Conservation (phyloP, 2,113 vertebrate species). For the Nycticorax nycticorax region DNA sequence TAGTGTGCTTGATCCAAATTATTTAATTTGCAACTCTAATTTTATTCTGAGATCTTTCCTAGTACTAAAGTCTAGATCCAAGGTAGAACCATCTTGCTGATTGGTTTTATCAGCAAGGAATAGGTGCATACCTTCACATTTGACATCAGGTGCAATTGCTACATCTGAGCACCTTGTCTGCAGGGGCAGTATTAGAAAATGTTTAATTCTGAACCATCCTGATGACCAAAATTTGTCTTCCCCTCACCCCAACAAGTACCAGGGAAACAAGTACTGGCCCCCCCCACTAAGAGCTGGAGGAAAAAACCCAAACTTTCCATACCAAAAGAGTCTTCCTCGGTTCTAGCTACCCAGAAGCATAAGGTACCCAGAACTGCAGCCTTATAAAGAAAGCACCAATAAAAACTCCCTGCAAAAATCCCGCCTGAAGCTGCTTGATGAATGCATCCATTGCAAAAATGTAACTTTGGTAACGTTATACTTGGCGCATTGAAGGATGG, state of each 20-base stretch:
- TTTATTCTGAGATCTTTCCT: neutral
- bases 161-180: neutral
- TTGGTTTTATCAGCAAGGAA: neutral
- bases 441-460: neutral
- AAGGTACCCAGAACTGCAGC: neutral
- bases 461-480: neutral
- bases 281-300: neutral
- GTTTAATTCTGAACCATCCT: neutral
- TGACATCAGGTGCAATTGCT: neutral
- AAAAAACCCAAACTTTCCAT: neutral
- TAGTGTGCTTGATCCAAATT: neutral
- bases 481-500: neutral
- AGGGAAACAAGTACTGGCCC: neutral
- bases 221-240: neutral
- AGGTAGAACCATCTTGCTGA: neutral
- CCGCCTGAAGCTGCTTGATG: neutral
- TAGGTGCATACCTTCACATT: neutral
- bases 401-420: neutral
- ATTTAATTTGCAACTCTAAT: neutral
- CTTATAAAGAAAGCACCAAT: neutral
- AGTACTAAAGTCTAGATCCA: neutral
- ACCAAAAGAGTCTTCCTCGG: neutral
- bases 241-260: neutral
- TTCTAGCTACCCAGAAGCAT: neutral
- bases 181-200: neutral